A percentile compares a stretch with the other conserved stretches of the same genome.
Conservation (phyloP, 2,797 vertebrate genomes). For the Pangasius macronema region DNA sequence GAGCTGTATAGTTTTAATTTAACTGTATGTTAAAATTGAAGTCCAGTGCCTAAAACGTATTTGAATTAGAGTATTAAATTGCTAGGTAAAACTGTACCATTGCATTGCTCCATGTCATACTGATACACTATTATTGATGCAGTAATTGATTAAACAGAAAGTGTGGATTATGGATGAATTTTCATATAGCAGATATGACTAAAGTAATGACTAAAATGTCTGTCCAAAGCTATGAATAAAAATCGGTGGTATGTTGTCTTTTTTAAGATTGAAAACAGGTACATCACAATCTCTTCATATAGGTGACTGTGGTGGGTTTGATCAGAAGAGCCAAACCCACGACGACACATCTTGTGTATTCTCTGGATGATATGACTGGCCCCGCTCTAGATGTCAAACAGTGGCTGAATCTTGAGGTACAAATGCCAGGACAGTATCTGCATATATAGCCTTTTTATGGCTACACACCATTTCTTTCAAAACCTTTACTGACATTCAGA, state of each 20-base stretch:
- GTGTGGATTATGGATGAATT: background rate
- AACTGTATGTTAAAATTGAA: too few relatives aligned
- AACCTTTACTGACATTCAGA: background rate
- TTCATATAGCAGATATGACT: background rate
- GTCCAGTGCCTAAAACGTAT: too few relatives aligned
- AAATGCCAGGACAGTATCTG: background rate
- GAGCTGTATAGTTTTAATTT: too few relatives aligned
- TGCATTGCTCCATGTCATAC: background rate
- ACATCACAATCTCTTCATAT: background rate
- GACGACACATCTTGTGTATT: slow-evolving; percentile 54
- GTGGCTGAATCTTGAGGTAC: slow-evolving; percentile 63
- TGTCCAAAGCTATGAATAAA: background rate
- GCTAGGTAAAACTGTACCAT: too few relatives aligned
- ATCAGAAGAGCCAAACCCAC: slow-evolving; percentile 51
- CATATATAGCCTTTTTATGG: background rate
- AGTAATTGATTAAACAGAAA: background rate
- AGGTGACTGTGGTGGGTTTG: slow-evolving; percentile 69
- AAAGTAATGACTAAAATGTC: background rate
- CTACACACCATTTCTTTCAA: background rate
- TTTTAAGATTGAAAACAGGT: background rate
- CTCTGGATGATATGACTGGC: slow-evolving; percentile 71
- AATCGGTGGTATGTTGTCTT: background rate
- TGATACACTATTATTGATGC: background rate
- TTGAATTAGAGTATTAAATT: too few relatives aligned
- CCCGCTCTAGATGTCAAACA: slow-evolving; percentile 61